Base-by-base conservation (phyloP, 2,797 vertebrate genomes). In the Notolepis coatsorum region DNA sequence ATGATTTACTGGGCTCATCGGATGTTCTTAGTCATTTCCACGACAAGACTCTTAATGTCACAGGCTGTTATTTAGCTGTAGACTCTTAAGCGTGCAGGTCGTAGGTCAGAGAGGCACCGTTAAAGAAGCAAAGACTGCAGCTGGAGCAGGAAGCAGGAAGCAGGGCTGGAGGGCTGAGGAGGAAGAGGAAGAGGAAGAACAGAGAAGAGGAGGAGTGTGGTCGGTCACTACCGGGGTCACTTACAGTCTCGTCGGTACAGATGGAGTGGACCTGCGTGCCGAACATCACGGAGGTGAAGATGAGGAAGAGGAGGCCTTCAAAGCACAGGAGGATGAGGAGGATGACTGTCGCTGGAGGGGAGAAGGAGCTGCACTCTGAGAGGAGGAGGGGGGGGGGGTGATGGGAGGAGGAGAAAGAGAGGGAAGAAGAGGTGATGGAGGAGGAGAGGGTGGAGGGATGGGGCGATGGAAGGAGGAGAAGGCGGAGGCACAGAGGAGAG, bases 271-370 rank as follows among this genome's bases (percentile, higher is more conserved):
- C 94, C 88, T 99, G 98, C 62, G 98, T 99, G 74, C 98, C 98
- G 77, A 99, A 99, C 98, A 99, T 99, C 85, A 99, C 97, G 10
- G 95, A 96, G 24, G 98, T 99, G 91, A 99, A 99, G 79, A 99
- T 99, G 88, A 99, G 96, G 87, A 99, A 99, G 6, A 99, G 95
- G 79, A 99, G 95, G 17, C 94, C 95, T 84, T 99, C 98, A 52
- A 99, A 98, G 92, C 97, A 99, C 86, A 99, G 89, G 73, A 99
- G 94, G 80, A 99, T 98, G 87, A 99, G 96, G 54, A 99, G 95
- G 87, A 99, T 97, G 84, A 99, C 96, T 10, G 98, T 98, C 57
- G 96, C 96, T 67, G 97, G 96, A 0, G 97, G 98, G 68, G 97
- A 97, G 89, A 99, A 98, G 82, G 95, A 93, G 82, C 98, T 99